phyloP scores from a whole-genome alignment of 2,113 vertebrate species.

The Balaenoptera acutorostrata region DNA sequence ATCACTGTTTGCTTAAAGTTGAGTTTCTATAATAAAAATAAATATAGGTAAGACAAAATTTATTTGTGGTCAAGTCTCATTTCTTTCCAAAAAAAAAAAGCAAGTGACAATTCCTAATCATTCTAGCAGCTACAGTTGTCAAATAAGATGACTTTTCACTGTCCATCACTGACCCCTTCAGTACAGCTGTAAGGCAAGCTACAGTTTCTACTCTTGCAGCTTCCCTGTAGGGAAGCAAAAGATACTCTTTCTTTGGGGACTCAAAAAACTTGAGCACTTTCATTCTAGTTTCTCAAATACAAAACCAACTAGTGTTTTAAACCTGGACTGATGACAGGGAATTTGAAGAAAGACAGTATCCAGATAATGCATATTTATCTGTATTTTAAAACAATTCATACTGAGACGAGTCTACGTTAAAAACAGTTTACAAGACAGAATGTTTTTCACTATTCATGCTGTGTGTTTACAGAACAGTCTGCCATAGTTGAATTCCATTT shows the following conservation, averaged over 20 bases:
- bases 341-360: conserved; percentile 37
- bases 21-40: conserved; percentile 12
- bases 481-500: conserved; percentile 19
- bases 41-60: neutral
- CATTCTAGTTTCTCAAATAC: conserved; percentile 30
- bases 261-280: conserved; percentile 8
- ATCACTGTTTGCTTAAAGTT: neutral
- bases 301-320: conserved; percentile 56
- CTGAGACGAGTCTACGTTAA: conserved; percentile 46
- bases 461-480: conserved; percentile 39
- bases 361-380: conserved; percentile 61
- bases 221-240: conserved; percentile 27
- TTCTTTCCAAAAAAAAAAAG: neutral
- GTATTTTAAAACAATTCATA: conserved; percentile 55
- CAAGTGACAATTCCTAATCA: neutral
- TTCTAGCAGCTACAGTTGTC: neutral
- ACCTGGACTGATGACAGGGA: conserved; percentile 43
- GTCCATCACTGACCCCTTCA: neutral
- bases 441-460: conserved; percentile 34
- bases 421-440: conserved; percentile 52
- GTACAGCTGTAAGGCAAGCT: neutral
- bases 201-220: neutral
- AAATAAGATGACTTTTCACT: neutral
- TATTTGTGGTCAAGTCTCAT: neutral
- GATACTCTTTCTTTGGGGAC: conserved; percentile 42